Base-by-base conservation (phyloP, 2,113 vertebrate species). In the Atlantisia rogersi region DNA sequence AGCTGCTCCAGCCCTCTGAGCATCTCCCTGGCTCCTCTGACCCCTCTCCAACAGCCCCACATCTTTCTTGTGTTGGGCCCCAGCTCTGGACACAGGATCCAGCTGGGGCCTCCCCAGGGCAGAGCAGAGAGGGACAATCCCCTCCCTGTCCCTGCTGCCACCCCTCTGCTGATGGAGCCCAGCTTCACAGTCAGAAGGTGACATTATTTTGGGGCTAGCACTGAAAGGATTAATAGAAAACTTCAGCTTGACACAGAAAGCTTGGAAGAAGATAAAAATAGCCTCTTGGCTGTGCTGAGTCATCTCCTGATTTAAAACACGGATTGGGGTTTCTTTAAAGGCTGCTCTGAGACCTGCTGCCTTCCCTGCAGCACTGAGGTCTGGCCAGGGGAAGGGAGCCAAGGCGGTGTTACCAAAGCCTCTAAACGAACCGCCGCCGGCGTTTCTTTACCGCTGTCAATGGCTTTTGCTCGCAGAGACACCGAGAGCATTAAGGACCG, bases 401-500 rank as follows among this genome's bases (percentile, higher is more conserved):
- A 15, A 65, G 63, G 68, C 0, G 9, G 40, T 24, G n/a, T 8
- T 12, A 58, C 50, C 58, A 4, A 37, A 81, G 26, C 58, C 42
- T 53, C 19, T 18, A 25, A 53, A 69, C 1, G 16, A 11, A 11
- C 24, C 46, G 4, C 5, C 3, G 0, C 6, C 20, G 84, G 24
- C 18, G 58, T 55, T 73, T 13, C 39, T 15, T 3, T 29, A 18
- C 39, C 2, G 0, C 1, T 20, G 14, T 8, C 63, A 14, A 6
- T 5, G 32, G 44, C 50, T 6, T 56, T 37, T 20, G 18, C 52
- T 89, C 19, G 9, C 19, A 15, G 2, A 18, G 31, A 3, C 9
- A 0, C 56, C 13, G 48, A 0, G 2, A 21, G 29, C 2, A 0
- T 10, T 18, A 22, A n/a, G 31, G 40, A 32, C 9, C 0, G 4